These are phyloP conservation scores for Microplitis demolitor DNA, from an alignment of 1,140 invertebrate genomes.

Conservation along the genomic window DNA sequence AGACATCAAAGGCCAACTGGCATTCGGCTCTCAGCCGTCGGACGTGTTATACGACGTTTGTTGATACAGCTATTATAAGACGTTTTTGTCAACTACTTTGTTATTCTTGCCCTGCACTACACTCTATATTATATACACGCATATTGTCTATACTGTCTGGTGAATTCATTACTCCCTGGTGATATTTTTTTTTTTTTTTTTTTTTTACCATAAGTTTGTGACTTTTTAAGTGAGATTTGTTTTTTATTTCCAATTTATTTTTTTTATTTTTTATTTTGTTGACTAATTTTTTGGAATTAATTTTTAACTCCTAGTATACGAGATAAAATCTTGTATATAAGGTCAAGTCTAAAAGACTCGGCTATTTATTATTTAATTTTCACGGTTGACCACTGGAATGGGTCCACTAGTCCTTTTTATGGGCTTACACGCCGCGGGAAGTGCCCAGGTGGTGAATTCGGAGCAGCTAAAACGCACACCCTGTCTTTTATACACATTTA, in stretches of 20 bases:
- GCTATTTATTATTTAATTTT: neutral
- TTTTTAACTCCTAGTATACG: too few relatives aligned
- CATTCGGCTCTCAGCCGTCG: conserved; percentile 46
- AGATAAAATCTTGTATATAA: too few relatives aligned
- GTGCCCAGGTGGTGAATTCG: conserved; percentile 19
- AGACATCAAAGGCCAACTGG: conserved; percentile 18
- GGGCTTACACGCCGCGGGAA: neutral
- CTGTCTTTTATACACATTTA: neutral
- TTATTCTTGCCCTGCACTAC: too few relatives aligned
- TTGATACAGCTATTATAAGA: neutral
- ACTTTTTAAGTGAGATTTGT: neutral
- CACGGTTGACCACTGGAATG: conserved; percentile 3
- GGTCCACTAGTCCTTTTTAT: neutral
- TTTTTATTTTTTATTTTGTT: too few relatives aligned
- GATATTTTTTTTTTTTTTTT: too few relatives aligned
- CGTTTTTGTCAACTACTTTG: neutral
- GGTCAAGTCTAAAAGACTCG: neutral
- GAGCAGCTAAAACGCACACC: neutral
- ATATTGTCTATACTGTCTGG: too few relatives aligned
- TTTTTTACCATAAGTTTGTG: neutral
- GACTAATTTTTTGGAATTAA: too few relatives aligned
- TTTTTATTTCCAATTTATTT: neutral
- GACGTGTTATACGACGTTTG: conserved; percentile 16
- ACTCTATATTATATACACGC: too few relatives aligned
- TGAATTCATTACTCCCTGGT: too few relatives aligned